These are phyloP conservation scores for Bicyclus anynana DNA, from an alignment of 1,140 invertebrate genomes.

Conservation along the genomic window DNA sequence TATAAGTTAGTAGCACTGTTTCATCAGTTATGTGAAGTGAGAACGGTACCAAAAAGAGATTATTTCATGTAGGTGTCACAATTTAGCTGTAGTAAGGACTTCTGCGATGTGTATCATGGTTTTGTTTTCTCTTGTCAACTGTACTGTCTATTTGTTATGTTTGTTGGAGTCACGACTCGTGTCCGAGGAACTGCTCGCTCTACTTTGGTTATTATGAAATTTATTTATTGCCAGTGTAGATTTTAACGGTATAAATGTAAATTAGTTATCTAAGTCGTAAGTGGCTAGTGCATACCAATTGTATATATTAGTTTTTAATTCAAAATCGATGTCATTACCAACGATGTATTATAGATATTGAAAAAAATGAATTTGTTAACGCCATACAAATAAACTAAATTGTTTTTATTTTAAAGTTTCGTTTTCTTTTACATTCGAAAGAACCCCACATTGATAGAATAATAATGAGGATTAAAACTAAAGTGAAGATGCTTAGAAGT, in stretches of 20 bases:
- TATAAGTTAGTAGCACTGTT: slow-evolving; percentile 51
- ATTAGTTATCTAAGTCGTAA: slow-evolving; percentile 59
- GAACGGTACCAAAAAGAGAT: slow-evolving; percentile 75
- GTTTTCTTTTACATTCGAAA: slow-evolving; percentile 42
- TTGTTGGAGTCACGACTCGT: slow-evolving; percentile 38
- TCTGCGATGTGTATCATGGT: slow-evolving; percentile 28
- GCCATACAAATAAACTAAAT: slow-evolving; percentile 72
- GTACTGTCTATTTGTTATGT: slow-evolving; percentile 62
- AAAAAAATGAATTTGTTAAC: slow-evolving; percentile 66
- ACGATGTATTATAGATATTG: slow-evolving; percentile 69
- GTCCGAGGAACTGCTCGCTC: slow-evolving; percentile 22
- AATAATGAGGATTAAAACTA: too few species aligned
- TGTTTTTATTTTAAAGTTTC: slow-evolving; percentile 72
- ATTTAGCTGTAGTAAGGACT: slow-evolving; percentile 46
- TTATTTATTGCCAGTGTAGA: slow-evolving; percentile 64
- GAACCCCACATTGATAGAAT: not conserved
- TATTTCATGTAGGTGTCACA: slow-evolving; percentile 56
- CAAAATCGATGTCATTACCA: slow-evolving; percentile 69
- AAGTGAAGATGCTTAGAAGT: too few species aligned
- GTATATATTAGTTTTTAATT: slow-evolving; percentile 67
- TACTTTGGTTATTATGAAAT: slow-evolving; percentile 43
- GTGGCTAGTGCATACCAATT: slow-evolving; percentile 51
- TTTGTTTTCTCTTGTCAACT: slow-evolving; percentile 39
- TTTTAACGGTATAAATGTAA: slow-evolving; percentile 47
- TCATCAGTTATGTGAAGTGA: slow-evolving; percentile 67